These are phyloP conservation scores for Thera obeliscata DNA, from an alignment of 2,888 invertebrate species.

Conservation along the genomic window DNA sequence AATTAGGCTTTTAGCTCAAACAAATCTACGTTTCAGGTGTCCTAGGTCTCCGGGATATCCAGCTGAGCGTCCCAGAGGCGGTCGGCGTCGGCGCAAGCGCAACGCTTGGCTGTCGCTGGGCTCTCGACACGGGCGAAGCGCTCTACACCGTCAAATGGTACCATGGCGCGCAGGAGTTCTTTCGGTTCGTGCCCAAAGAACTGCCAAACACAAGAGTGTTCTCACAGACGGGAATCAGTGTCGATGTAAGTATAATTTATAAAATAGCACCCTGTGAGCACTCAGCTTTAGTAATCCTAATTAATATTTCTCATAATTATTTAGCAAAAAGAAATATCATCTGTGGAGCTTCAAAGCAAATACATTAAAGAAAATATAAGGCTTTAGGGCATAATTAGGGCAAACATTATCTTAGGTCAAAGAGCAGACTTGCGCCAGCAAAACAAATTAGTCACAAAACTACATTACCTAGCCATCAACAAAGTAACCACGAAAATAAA, in stretches of 20 bases:
- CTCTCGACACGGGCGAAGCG: conserved; percentile 87
- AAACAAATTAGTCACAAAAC: conserved; percentile 41
- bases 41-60: conserved; percentile 86
- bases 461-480: conserved; percentile 48
- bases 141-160: conserved; percentile 94
- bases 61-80: conserved; percentile 88
- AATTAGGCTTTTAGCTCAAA: background rate
- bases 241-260: conserved; percentile 86
- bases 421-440: conserved; percentile 33
- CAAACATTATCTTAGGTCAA: conserved; percentile 31
- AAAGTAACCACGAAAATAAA: conserved; percentile 48
- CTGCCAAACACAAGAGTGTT: conserved; percentile 90
- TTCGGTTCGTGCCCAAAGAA: conserved; percentile 92
- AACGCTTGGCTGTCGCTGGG: conserved; percentile 89
- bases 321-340: background rate
- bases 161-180: conserved; percentile 91
- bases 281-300: background rate
- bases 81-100: conserved; percentile 89
- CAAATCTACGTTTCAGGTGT: conserved; percentile 67
- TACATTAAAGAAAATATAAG: background rate
- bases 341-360: background rate
- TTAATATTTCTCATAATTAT: background rate
- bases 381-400: background rate
- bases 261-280: background rate
- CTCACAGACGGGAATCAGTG: conserved; percentile 86